A percentile compares a stretch with the other conserved stretches of the same genome.
Evolutionary conservation across 2,888 invertebrate genomes (phyloP).

Genomic region (Pemphredon lugubris): DNA sequence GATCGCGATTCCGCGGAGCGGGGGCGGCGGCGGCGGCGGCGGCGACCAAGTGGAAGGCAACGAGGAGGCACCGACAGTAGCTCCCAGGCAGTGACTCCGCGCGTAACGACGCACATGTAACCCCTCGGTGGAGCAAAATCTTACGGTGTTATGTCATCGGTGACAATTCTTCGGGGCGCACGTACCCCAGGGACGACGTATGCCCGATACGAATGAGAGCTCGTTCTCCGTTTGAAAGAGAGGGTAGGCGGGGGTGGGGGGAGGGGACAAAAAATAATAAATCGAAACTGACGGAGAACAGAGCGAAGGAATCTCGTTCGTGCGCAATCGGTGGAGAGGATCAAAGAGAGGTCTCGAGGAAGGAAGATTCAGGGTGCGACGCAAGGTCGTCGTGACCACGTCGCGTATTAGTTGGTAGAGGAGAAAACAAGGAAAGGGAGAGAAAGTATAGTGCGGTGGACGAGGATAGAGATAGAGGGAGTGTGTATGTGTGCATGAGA

Average conservation of each 20-base stretch:
- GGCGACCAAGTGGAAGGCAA: constrained; percentile 70
- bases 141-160: constrained; percentile 64
- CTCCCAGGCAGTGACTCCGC: constrained; percentile 75
- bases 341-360: constrained; percentile 46
- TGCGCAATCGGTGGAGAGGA: constrained; percentile 13
- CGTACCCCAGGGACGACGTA: background rate
- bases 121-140: constrained; percentile 33
- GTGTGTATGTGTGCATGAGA: background rate
- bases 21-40: constrained; percentile 66
- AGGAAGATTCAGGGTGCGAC: constrained; percentile 33
- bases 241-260: too few species aligned
- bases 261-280: too few species aligned
- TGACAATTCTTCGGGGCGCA: constrained; percentile 54
- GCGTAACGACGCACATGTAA: constrained; percentile 60
- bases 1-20: constrained; percentile 58
- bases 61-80: constrained; percentile 74
- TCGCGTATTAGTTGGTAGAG: constrained; percentile 7
- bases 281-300: too few species aligned
- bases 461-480: too few species aligned
- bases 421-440: background rate
- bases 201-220: background rate
- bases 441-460: background rate
- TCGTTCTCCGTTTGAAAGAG: too few species aligned
- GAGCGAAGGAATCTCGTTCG: too few species aligned
- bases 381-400: constrained; percentile 25